Base-by-base conservation (phyloP, 2,797 vertebrate species). In the Siniperca undulata region DNA sequence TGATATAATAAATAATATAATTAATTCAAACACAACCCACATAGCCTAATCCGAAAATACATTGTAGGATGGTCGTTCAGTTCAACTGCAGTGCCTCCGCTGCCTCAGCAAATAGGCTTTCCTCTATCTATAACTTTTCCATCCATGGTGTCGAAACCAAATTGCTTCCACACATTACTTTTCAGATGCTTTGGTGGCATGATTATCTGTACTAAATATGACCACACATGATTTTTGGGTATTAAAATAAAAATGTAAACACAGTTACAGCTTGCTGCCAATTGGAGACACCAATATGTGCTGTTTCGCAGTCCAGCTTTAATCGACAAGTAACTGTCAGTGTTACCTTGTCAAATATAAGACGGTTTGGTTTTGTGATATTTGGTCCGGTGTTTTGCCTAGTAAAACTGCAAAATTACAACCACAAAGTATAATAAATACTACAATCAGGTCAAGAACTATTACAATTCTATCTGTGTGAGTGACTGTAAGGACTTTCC, bases 401-500 rank as follows among this genome's bases (percentile, higher is more conserved):
- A 52, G 27, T 42, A 2, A 44, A 27, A 60, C 2, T 24, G 3
- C 40, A 24, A 64, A 24, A 66, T 24, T 4, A 56, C 10, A n/a
- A 42, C 6, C 48, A 59, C 20, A 66, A 27, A 14, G 24, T 40
- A 22, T 40, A 73, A 64, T 22, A 48, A 42, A 53, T 44, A 27
- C 38, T 27, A n/a, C 24, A 70, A 20, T 24, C 59, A 77, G 59
- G 53, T 74, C 36, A 71, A 74, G 16, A 27, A 40, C 59, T 13
- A 77, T 27, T 55, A 73, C 9, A 61, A 7, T 65, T 66, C 17
- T 66, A 22, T 48, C 24, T 61, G 30, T 50, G 24, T 36, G 53
- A 30, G 8, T 48, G 50, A 74, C 70, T 70, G 38, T 46, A 38
- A 67, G 59, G 62, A 77, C 46, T 66, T 77, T 61, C 67, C 36